Conservation (phyloP, 2,113 vertebrate genomes). For the Zeus faber region DNA sequence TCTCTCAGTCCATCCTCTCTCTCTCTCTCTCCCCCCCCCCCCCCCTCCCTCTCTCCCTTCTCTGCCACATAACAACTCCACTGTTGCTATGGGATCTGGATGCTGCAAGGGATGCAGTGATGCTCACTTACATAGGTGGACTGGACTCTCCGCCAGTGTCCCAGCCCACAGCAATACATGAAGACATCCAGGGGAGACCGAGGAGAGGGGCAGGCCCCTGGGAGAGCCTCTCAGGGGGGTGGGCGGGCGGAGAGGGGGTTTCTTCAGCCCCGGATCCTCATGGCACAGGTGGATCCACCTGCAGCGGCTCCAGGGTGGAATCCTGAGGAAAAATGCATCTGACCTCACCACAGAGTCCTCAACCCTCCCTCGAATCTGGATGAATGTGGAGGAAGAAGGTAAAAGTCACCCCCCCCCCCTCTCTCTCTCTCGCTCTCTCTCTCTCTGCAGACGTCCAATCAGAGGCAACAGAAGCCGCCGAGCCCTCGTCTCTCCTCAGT, state of each 20-base stretch:
- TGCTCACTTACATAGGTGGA: conserved; percentile 94
- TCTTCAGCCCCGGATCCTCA: too few species aligned
- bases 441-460: too few species aligned
- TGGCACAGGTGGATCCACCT: too few species aligned
- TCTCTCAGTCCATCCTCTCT: too few species aligned
- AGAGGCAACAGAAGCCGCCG: too few species aligned
- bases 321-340: too few species aligned
- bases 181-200: conserved; percentile 80
- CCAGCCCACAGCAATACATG: conserved; percentile 99
- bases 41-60: not conserved
- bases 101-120: conserved; percentile 25
- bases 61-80: conserved; percentile 13
- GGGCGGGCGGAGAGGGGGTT: conserved; percentile 1
- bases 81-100: conserved; percentile 48
- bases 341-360: too few species aligned
- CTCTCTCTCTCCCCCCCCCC: too few species aligned
- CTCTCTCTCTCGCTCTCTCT: conserved; percentile 1
- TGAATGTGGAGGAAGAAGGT: too few species aligned
- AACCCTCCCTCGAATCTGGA: too few species aligned
- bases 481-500: not conserved
- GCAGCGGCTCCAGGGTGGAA: too few species aligned
- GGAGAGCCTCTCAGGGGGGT: conserved; percentile 29
- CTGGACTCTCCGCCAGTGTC: conserved; percentile 90
- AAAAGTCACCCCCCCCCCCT: conserved; percentile 36
- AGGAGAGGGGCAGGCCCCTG: conserved; percentile 54